These are phyloP conservation scores for Epsilonema sp. DNA, from an alignment of 2,888 invertebrate species.

Conservation along the genomic window DNA sequence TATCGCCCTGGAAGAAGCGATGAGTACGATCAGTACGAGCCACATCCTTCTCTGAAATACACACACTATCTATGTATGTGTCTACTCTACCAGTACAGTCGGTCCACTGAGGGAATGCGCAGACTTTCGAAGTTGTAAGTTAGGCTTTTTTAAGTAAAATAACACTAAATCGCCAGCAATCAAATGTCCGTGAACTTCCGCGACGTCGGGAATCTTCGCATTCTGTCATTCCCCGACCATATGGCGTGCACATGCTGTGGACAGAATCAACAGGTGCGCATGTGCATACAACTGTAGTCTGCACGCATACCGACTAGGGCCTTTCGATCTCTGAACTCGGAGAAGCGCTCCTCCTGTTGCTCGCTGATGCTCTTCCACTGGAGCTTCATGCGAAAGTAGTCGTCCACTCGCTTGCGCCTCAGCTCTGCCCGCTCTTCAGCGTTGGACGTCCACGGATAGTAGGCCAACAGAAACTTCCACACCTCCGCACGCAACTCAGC, in stretches of 20 bases:
- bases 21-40: constrained; percentile 77
- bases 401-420: constrained; percentile 42
- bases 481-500: constrained; percentile 50
- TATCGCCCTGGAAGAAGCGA: constrained; percentile 74
- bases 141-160: no score
- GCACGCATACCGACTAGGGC: constrained; percentile 70
- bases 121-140: no score
- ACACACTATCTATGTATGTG: no score
- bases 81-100: no score
- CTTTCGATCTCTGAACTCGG: constrained; percentile 68
- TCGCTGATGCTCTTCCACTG: constrained; percentile 81
- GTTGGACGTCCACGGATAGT: constrained; percentile 63
- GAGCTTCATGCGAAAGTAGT: constrained; percentile 48
- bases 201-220: no score
- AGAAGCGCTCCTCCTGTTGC: constrained; percentile 66
- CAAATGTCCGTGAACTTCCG: no score
- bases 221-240: no score
- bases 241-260: no score
- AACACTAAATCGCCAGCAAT: no score
- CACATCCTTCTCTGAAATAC: constrained; percentile 68
- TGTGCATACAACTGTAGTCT: no score
- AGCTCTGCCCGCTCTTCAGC: constrained; percentile 46
- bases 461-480: constrained; percentile 84
- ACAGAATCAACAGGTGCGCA: no score
- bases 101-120: no score